phyloP scores from a whole-genome alignment of 1,140 invertebrate species.

The Pachypeltis micranthus region DNA sequence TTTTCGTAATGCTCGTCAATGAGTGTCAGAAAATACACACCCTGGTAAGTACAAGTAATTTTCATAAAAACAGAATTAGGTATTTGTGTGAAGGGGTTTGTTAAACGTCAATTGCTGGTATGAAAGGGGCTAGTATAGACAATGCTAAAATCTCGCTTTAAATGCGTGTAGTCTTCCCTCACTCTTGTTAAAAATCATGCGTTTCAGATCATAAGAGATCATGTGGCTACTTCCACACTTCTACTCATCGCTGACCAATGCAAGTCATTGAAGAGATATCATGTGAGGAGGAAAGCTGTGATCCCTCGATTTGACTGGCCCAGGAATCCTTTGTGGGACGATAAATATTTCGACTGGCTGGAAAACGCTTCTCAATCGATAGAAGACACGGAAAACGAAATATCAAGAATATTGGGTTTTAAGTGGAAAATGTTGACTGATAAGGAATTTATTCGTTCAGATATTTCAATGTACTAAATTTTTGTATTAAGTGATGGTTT shows the following conservation, averaged over 20 bases:
- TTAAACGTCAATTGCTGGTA: not conserved
- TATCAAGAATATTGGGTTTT: conserved; percentile 53
- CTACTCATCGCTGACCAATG: conserved; percentile 55
- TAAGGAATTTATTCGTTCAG: conserved; percentile 53
- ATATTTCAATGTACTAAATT: too few species aligned
- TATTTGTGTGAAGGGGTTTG: not conserved
- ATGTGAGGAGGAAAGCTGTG: conserved; percentile 59
- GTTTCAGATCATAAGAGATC: conserved; percentile 56
- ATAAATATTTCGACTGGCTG: conserved; percentile 56
- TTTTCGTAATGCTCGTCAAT: conserved; percentile 46
- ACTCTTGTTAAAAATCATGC: not conserved
- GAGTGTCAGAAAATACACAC: conserved; percentile 51
- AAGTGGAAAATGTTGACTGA: conserved; percentile 63
- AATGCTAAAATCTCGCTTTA: not conserved
- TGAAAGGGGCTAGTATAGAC: not conserved
- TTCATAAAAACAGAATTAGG: not conserved
- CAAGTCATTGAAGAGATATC: conserved; percentile 48
- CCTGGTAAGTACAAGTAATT: conserved; percentile 37
- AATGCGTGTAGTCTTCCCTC: not conserved
- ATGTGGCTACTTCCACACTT: conserved; percentile 66
- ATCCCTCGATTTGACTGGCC: conserved; percentile 59
- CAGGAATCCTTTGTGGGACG: conserved; percentile 48
- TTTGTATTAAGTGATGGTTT: too few species aligned
- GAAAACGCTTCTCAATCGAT: conserved; percentile 47
- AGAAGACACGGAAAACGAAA: conserved; percentile 50